Base-by-base conservation (phyloP, 2,113 vertebrate genomes). In the Clarias gariepinus region DNA sequence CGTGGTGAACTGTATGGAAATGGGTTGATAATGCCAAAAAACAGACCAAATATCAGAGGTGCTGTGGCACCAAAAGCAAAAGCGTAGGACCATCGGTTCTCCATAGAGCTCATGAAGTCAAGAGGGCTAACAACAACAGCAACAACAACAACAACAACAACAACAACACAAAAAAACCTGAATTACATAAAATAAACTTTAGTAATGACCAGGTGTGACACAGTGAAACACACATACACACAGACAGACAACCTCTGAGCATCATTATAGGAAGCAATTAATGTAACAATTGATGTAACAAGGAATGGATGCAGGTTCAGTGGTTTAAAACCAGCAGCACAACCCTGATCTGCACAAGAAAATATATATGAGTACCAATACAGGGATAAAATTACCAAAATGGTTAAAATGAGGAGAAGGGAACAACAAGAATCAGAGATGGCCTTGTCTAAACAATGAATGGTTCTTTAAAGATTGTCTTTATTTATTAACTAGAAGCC, bases 61-160 rank as follows among this genome's bases (percentile, higher is more conserved):
- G 96, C 95, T 64, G 96, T 93, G 0, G 96, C 95, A 21, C 97
- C 97, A 86, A 96, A 97, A 2, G 97, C 96, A 36, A 97, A 93
- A 41, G 96, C 96, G 81, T 96, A 96, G 3, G 97, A 96, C 97
- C 97, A 98, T 13, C 97, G 94, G 82, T 97, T 97, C 61, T 93
- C 95, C 80, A 96, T 94, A 84, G 93, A 94, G 23, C 95, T 94
- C 28, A 96, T 91, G 0, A 95, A 95, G 82, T 98, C 96, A 90
- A 97, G 91, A 58, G 97, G 97, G 71, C 97, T 98, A 91, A 69
- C 15, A 69, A 19, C 30, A 36, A 69, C 23, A 68, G 12, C 12
- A 66, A 66, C 64, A 66, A 66, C 25, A 64, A 61, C 21, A 25
- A 61, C 60, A 61, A 61, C 19, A 57, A 61, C 60, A 61, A n/a